Percentiles rank a stretch among this genome's conserved stretches.
Evolutionary conservation across 2,797 vertebrate genomes (phyloP).

Genomic region (Micrastur ruficollis): DNA sequence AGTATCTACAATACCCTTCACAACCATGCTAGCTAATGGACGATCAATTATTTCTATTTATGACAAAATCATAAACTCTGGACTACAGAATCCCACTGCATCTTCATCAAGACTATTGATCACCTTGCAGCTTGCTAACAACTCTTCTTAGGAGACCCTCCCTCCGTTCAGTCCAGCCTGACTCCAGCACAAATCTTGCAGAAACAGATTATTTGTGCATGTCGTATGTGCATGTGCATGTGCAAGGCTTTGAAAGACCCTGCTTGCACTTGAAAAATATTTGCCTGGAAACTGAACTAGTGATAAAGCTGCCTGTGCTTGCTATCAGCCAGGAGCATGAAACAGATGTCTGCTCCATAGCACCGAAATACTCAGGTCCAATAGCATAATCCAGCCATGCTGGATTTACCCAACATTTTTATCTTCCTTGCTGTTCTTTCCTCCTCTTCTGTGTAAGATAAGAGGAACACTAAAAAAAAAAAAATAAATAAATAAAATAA

Average conservation of each 20-base stretch:
- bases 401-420: slow-evolving; percentile 30
- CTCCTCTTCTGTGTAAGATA: neutral
- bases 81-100: neutral
- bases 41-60: neutral
- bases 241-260: neutral
- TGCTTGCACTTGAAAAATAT: neutral
- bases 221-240: neutral
- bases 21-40: neutral
- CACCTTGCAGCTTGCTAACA: neutral
- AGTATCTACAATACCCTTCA: neutral
- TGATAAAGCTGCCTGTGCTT: neutral
- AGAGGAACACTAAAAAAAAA: neutral
- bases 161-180: neutral
- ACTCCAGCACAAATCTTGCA: neutral
- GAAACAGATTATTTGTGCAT: neutral
- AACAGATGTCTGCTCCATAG: slow-evolving; percentile 6
- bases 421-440: neutral
- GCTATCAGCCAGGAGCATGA: slow-evolving; percentile 23
- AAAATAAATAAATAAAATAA: neutral
- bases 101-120: neutral
- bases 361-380: neutral
- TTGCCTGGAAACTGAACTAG: neutral
- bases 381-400: neutral
- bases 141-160: neutral
- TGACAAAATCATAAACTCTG: neutral